phyloP scores from a whole-genome alignment of 2,113 vertebrate genomes.

The Notarius lentiginosus region DNA sequence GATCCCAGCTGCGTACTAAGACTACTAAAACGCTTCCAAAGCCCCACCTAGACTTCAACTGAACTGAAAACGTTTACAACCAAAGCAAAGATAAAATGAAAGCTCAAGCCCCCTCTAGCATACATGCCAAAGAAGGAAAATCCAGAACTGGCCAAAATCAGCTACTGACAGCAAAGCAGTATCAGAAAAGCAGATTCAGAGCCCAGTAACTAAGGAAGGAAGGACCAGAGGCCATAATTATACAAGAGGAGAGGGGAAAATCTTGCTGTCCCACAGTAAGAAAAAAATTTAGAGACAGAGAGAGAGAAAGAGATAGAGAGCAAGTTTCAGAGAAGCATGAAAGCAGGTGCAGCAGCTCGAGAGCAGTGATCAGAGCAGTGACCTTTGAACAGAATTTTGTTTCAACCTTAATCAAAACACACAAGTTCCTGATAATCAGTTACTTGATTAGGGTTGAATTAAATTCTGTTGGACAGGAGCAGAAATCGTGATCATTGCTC shows the following conservation, averaged over 20 bases:
- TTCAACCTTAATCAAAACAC: conserved; percentile 21
- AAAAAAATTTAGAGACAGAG: not conserved
- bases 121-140: not conserved
- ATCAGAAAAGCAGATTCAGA: conserved; percentile 11
- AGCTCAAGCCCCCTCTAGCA: not conserved
- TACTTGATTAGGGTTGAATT: conserved; percentile 16
- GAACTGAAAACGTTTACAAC: conserved; percentile 27
- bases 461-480: conserved; percentile 9
- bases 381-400: not conserved
- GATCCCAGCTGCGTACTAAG: not conserved
- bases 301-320: not conserved
- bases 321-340: conserved; percentile 7
- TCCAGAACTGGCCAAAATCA: conserved; percentile 10
- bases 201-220: conserved; percentile 1
- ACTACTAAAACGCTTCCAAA: conserved; percentile 2
- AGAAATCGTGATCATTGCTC: conserved; percentile 14
- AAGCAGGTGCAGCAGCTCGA: conserved; percentile 40
- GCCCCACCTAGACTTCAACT: not conserved
- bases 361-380: conserved; percentile 20
- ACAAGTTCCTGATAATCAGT: not conserved
- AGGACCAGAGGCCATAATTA: not conserved
- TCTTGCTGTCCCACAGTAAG: not conserved
- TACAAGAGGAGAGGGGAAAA: conserved; percentile 10
- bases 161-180: conserved; percentile 26
- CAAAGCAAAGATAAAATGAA: not conserved